Evolutionary conservation across 2,797 vertebrate species (phyloP), one percentile per base, ranked within the genome.

Genomic region (Sebastes ruberrimus): DNA sequence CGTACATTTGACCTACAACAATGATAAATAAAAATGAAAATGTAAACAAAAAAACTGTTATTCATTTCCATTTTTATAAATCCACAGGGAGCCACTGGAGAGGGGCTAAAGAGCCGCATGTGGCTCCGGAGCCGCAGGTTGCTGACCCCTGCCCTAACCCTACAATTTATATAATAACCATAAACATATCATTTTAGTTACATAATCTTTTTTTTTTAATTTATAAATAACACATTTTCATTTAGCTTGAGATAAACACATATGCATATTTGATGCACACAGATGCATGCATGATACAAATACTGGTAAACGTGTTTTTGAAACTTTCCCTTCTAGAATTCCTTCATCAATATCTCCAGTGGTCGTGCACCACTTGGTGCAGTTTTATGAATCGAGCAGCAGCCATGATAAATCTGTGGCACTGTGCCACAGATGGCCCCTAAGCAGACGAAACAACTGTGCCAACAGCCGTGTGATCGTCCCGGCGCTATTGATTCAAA

Each of bases 401-500:
- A 73, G 80, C 63, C 27, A 33, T 77, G 70, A 68, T 71, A 68
- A 81, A 81, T 66, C 57, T 55, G 25, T 80, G 60, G 81, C 79
- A 52, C 22, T 22, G 73, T 73, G 69, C 76, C 64, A 73, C 73
- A 62, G 49, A 62, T 67, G 66, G 66, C 28, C 71, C 67, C 67
- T 4, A 33, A 69, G 67, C 2, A 74, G 69, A 61, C 60, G 20
- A 69, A 65, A 53, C 32, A 27, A 27, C 69, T n/a, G 57, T 62
- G 63, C 65, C 63, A 84, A 74, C 69, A 71, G 65, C 52, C 53
- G 73, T 14, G 56, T 33, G 35, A 28, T 46, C n/a, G 3, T 69
- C 53, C 55, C 22, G 13, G 42, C 27, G 35, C 25, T 80, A 88
- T 84, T 81, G 87, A 90, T 88, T 85, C 55, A 25, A 80, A 78